Base-by-base conservation (phyloP, 2,888 invertebrate species). In the Dyspetes luteomarginatus region DNA sequence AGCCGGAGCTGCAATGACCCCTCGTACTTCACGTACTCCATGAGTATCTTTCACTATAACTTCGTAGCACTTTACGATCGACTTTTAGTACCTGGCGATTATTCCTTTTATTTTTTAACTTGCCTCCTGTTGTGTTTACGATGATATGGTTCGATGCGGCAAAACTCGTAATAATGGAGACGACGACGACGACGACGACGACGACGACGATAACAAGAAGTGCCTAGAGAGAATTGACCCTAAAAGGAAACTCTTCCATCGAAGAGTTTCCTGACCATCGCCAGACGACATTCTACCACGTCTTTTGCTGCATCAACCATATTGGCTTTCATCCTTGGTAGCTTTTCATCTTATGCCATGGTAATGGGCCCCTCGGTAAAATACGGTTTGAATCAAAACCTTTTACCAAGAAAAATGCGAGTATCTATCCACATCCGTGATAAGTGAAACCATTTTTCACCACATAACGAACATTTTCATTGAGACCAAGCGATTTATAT, bases 91-190 rank as follows among this genome's bases (percentile, higher is more conserved):
- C 78, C 56, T 43, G 71, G 50, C 62, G 68, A 81, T 81, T 77
- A 77, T 77, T 81, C 58, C 69, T 58, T 76, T 58, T 52, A 73
- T 81, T 81, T 73, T 81, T 81, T 50, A 64, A 81, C 58, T 22
- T 58, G 48, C 28, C 64, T 73, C 28, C 45, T 55, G 7, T 50
- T 62, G 50, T 81, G 77, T 81, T 81, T 77, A 77, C 58, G 81
- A 81, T 56, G 36, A 45, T 30, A 15, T 48, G 45, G 58, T 65
- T 56, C 69, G 62, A 81, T 69, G 56, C 72, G 68, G 65, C 19
- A 43, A 71, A 60, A 65, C 75, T 41, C 69, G 68, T 73, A 73
- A 77, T 73, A 69, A 81, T 77, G 73, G 73, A 58, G 65, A 73
- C 17, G 62, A 80, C 77, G 81, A 69, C 77, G 76, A 69, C 62